Evolutionary conservation across 2,797 vertebrate genomes (phyloP), one percentile per base, ranked within the genome.

Genomic region (Simalia tracyae): DNA sequence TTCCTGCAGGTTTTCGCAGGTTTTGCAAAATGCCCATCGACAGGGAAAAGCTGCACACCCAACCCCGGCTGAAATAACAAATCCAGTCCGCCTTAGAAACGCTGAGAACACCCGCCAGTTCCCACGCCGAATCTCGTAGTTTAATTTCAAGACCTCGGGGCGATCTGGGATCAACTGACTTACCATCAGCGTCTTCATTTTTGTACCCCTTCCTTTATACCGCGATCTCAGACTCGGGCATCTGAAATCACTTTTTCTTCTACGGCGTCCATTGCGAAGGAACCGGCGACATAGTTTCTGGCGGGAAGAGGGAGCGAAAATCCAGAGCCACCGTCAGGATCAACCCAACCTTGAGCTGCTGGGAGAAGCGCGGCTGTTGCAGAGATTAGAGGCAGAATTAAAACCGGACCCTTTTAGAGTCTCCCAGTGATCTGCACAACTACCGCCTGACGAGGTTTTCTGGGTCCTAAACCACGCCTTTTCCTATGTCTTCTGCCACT

Each of bases 181-280:
- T 98, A 99, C 99, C 99, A 98, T 97, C 95, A 98, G 98, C 96
- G 98, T 98, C 99, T 98, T 99, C 99, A 99, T 99, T 95, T 90
- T 97, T 98, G 98, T 96, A 94, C 97, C 93, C 96, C 96, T 97
- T 97, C 76, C 96, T 94, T 96, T 81, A n/a, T 57, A 95, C 96
- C 96, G 96, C 96, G 95, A 95, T 96, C 97, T 97, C 96, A 96
- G 96, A 96, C 98, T 97, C 95, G 96, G 87, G 96, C 97, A 97
- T 97, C 95, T 90, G 96, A 91, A 95, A 97, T 95, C 97, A 98
- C 98, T 98, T 97, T 98, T 97, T 97, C 96, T 95, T 94, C 96
- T 96, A 95, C 94, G 95, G 92, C 96, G 95, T 96, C 97, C 97
- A 98, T 97, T 95, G 96, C 95, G 91, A 93, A 94, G 95, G 66